These are phyloP conservation scores for Eucera pruinosa DNA, from an alignment of 2,888 invertebrate species.

Conservation along the genomic window DNA sequence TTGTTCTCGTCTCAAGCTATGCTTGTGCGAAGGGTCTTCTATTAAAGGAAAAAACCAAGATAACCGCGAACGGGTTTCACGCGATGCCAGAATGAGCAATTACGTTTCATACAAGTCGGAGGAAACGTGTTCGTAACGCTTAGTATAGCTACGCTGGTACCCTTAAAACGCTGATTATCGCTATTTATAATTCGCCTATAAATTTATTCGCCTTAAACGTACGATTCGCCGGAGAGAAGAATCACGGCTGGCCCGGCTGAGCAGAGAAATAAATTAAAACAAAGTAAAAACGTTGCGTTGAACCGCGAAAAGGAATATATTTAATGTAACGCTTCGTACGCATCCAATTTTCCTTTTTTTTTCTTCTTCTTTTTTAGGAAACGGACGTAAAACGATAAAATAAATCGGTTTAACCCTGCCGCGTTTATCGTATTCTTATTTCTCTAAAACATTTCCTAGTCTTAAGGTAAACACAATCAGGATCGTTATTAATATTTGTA, in stretches of 20 bases:
- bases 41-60: conserved; percentile 31
- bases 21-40: conserved; percentile 35
- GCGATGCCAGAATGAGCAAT: conserved; percentile 63
- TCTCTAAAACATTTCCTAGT: no score
- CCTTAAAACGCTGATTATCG: conserved; percentile 70
- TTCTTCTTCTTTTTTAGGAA: not conserved
- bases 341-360: not conserved
- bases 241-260: conserved; percentile 62
- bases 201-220: conserved; percentile 59
- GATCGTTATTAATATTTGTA: no score
- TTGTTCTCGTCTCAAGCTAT: conserved; percentile 25
- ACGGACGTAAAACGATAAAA: no score
- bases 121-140: conserved; percentile 73
- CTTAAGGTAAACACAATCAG: no score
- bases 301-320: conserved; percentile 44
- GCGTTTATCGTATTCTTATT: no score
- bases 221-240: conserved; percentile 58
- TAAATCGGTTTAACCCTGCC: no score
- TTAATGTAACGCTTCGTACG: conserved; percentile 26
- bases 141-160: conserved; percentile 69
- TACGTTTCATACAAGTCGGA: conserved; percentile 44
- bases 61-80: conserved; percentile 46
- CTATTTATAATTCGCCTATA: conserved; percentile 71
- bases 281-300: conserved; percentile 15
- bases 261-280: conserved; percentile 65